phyloP scores from a whole-genome alignment of 2,113 vertebrate species.

The Ploceus nigricollis region DNA sequence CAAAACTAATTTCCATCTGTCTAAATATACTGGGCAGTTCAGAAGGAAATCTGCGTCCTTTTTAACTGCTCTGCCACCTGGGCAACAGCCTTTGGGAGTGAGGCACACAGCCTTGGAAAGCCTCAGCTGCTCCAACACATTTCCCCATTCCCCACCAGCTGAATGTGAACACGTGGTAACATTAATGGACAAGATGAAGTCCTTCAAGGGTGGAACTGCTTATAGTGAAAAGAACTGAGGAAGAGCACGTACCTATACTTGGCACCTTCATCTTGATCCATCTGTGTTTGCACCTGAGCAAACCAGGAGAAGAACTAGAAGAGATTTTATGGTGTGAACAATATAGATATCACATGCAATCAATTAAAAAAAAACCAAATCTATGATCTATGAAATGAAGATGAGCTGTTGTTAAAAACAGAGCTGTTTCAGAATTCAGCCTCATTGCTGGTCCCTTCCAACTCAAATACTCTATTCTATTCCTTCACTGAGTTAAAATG shows the following conservation, averaged over 20 bases:
- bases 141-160: neutral
- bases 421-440: neutral
- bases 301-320: slow-evolving; percentile 97
- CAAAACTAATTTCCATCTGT: neutral
- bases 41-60: neutral
- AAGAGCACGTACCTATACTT: slow-evolving; percentile 85
- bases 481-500: neutral
- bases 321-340: slow-evolving; percentile 48
- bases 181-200: neutral
- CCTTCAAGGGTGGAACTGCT: neutral
- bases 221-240: neutral
- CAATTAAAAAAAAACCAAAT: neutral
- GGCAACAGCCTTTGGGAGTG: neutral
- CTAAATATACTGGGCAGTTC: neutral
- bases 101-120: neutral
- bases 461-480: neutral
- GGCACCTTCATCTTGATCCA: slow-evolving; percentile 91
- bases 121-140: neutral
- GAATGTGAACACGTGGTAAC: fast-evolving
- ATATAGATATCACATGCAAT: neutral
- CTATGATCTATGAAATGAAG: neutral
- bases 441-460: neutral
- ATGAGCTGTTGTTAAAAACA: neutral
- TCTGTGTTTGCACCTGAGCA: slow-evolving; percentile 88
- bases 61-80: neutral